Base-by-base conservation (phyloP, 2,113 vertebrate genomes). In the Phylloscopus trochilus region DNA sequence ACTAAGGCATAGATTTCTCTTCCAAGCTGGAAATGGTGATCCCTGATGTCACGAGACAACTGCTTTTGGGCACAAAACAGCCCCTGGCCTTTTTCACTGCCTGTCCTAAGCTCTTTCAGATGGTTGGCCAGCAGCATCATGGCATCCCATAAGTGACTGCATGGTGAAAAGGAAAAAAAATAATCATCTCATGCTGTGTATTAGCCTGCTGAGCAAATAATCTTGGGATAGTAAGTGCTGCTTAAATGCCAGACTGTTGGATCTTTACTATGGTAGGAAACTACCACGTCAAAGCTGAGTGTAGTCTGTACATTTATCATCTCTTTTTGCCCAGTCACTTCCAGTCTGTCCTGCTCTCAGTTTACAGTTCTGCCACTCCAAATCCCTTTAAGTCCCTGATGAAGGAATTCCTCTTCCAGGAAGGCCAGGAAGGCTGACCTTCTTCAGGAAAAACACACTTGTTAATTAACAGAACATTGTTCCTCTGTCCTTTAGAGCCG, bases 401-500 rank as follows among this genome's bases (percentile, higher is more conserved):
- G 83, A 95, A 91, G 78, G 35, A 68, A 67, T 91, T 77, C 33
- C 13, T 79, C 43, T 91, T 89, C 33, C 51, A 62, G 78, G 70
- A 95, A 92, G 67, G 67, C 78, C 81, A 80, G 46, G 23, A 49
- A n/a, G 20, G n/a, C 55, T 87, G 76, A 66, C 53, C 33, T 76
- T 24, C 41, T 69, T 77, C 78, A 83, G 93, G 55, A 90, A 86
- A 85, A 95, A 35, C 49, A 83, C 27, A 63, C 46, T 94, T 69
- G 24, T 85, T 95, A 91, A 69, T 91, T 91, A 85, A 91, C 92
- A 83, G 84, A 95, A 62, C 49, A 43, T 18, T 59, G 70, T n/a
- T 87, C 39, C 58, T 79, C 12, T 69, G 2, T 39, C 49, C 85
- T 83, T 53, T n/a, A 79, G 46, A 89, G 46, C 37, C 59, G 89